These are phyloP conservation scores for Athalia cordata DNA, from an alignment of 2,888 invertebrate genomes.

Conservation along the genomic window DNA sequence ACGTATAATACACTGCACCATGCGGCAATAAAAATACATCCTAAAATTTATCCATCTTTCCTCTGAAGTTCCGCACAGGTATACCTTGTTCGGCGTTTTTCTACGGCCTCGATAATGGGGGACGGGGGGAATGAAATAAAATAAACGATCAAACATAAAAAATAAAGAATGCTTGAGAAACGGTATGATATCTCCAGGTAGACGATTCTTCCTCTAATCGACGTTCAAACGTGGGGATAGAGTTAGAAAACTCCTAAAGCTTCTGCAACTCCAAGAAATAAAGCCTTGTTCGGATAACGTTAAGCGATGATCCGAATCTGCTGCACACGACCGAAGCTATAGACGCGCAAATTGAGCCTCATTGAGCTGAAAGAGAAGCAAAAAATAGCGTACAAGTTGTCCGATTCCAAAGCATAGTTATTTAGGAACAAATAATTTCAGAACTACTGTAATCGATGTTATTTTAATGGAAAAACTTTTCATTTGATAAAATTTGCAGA, in stretches of 20 bases:
- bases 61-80: background rate
- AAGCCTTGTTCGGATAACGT: conserved; percentile 17
- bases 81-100: conserved; percentile 5
- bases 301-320: conserved; percentile 10
- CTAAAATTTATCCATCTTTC: conserved; percentile 2
- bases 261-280: conserved; percentile 3
- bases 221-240: background rate
- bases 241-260: background rate
- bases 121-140: background rate
- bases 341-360: background rate
- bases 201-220: conserved; percentile 17
- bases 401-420: too few species aligned
- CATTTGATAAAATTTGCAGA: too few species aligned
- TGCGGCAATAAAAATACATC: conserved; percentile 25
- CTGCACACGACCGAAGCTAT: background rate
- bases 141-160: background rate
- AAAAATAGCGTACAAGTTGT: too few species aligned
- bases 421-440: too few species aligned
- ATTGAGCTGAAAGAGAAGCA: background rate
- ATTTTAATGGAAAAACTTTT: too few species aligned
- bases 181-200: too few species aligned
- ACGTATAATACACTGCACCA: background rate
- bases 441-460: too few species aligned
- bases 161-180: too few species aligned
- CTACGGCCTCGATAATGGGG: background rate